Conservation (phyloP, 2,888 invertebrate species). For the Tetheella fluctuosa region DNA sequence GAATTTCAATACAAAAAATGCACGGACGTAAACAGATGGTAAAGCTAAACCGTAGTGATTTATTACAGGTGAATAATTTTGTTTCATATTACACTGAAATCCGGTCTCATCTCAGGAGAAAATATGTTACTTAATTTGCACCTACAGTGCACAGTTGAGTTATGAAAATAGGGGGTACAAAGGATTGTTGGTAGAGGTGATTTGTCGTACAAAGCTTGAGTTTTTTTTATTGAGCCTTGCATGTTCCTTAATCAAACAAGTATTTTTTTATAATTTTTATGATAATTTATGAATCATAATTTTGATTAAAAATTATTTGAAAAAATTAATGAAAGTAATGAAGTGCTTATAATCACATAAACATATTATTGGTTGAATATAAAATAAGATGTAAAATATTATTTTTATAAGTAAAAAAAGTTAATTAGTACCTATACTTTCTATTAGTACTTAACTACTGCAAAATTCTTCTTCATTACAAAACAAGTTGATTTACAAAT, state of each 20-base stretch:
- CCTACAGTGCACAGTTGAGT: constrained; percentile 47
- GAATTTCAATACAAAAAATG: constrained; percentile 51
- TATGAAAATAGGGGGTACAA: constrained; percentile 21
- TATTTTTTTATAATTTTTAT: no score
- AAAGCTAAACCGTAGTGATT: constrained; percentile 58
- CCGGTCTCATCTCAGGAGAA: constrained; percentile 52
- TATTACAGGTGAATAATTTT: constrained; percentile 72
- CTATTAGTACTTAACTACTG: no score
- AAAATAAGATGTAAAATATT: no score
- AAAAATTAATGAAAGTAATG: no score
- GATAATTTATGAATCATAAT: no score
- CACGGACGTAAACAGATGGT: constrained; percentile 61
- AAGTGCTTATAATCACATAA: no score
- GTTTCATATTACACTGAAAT: constrained; percentile 69
- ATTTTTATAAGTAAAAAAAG: no score
- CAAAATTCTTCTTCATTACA: no score
- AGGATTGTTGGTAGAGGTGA: neutral
- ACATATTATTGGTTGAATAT: no score
- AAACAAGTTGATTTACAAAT: neutral
- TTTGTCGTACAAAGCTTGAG: neutral
- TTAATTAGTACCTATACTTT: no score
- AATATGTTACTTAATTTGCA: constrained; percentile 45
- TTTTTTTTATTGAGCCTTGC: neutral
- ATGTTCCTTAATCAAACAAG: no score
- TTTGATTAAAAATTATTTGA: no score